Evolutionary conservation across 2,797 vertebrate genomes (phyloP).

Genomic region (Sebastes minor): DNA sequence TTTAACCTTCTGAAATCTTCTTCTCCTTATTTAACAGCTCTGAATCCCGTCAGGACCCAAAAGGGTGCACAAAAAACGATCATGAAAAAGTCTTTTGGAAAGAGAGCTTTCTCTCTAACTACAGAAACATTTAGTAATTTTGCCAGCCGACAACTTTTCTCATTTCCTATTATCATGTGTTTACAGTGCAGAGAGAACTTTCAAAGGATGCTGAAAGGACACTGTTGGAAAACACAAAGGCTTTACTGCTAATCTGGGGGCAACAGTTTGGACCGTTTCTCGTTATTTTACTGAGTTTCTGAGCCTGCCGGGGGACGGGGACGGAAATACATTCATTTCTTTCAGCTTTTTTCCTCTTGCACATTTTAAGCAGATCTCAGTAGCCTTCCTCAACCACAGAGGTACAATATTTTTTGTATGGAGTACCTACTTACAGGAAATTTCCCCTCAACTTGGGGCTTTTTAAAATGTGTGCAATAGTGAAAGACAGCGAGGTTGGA

Average conservation of each 20-base stretch:
- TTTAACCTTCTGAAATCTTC: constrained; percentile 27
- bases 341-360: constrained; percentile 6
- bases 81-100: constrained; percentile 8
- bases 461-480: constrained; percentile 9
- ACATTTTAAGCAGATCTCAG: constrained; percentile 5
- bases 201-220: constrained; percentile 8
- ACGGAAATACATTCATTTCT: constrained; percentile 2
- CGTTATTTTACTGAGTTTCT: constrained; percentile 21
- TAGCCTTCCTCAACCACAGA: background rate
- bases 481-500: constrained; percentile 21
- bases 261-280: constrained; percentile 12
- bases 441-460: background rate
- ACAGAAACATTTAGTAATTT: background rate
- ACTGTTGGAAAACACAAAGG: constrained; percentile 18
- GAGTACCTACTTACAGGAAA: background rate
- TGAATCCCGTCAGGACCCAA: background rate
- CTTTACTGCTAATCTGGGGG: background rate
- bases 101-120: background rate
- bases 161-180: background rate
- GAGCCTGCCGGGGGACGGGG: background rate
- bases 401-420: background rate
- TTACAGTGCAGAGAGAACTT: constrained; percentile 15
- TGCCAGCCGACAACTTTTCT: background rate
- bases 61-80: background rate
- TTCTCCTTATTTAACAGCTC: background rate